These are phyloP conservation scores for Apis dorsata DNA, from an alignment of 1,140 invertebrate species.

Conservation along the genomic window DNA sequence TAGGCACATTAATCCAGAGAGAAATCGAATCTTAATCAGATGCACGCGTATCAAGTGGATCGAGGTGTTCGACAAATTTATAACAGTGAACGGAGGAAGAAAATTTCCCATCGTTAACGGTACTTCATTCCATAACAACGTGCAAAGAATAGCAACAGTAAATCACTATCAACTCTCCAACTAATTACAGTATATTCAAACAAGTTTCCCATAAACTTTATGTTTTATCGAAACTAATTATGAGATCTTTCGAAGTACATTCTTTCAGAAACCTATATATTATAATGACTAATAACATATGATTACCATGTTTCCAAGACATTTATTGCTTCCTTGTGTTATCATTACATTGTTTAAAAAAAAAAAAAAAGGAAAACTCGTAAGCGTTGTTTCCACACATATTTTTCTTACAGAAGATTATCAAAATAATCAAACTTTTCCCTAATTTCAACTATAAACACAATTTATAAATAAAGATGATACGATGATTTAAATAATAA, in stretches of 20 bases:
- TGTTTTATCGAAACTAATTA: conserved; percentile 5
- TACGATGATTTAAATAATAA: no score
- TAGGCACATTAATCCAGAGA: not conserved
- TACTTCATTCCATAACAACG: not conserved
- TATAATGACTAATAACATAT: not conserved
- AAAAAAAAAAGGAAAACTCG: no score
- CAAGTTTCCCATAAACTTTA: not conserved
- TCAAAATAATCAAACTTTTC: no score
- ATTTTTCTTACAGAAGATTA: no score
- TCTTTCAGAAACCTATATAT: not conserved
- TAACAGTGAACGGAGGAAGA: conserved; percentile 5
- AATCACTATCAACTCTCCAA: not conserved
- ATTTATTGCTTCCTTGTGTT: not conserved
- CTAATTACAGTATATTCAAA: not conserved
- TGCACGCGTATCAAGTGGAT: not conserved
- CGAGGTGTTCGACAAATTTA: conserved; percentile 13
- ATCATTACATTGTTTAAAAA: no score
- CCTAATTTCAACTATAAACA: no score
- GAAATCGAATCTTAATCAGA: conserved; percentile 17
- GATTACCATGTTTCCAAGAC: not conserved
- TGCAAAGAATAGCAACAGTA: conserved; percentile 1
- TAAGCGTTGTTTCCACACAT: no score
- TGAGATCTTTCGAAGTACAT: not conserved
- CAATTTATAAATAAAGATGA: no score
- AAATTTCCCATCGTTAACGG: conserved; percentile 19